Conservation (phyloP, 2,113 vertebrate genomes). For the Euleptes europaea region DNA sequence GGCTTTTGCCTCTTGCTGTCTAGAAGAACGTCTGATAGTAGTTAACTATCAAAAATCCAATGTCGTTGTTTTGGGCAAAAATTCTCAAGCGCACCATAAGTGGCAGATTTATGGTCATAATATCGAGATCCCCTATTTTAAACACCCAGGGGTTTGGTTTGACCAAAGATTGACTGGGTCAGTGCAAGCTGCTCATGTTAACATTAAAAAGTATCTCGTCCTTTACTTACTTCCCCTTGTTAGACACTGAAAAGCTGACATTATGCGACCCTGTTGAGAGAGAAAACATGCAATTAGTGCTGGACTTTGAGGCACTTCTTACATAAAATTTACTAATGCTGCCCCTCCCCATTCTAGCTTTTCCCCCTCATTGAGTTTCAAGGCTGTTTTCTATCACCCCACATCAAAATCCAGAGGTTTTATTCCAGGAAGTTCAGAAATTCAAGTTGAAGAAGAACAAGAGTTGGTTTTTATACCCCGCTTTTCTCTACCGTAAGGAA, state of each 20-base stretch:
- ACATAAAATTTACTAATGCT: neutral
- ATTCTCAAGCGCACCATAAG: too few relatives aligned
- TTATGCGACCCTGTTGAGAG: conserved; percentile 76
- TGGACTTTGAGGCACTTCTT: accelerated
- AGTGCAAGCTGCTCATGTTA: neutral
- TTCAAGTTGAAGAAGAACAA: too few relatives aligned
- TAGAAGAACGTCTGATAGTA: too few relatives aligned
- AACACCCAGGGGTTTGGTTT: too few relatives aligned
- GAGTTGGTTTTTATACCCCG: too few relatives aligned
- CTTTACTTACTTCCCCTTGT: conserved; percentile 80
- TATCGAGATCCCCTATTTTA: too few relatives aligned
- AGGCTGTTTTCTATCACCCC: neutral
- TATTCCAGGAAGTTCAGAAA: neutral
- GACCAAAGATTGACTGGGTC: too few relatives aligned
- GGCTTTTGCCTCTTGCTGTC: too few relatives aligned
- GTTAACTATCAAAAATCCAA: too few relatives aligned
- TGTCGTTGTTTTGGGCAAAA: too few relatives aligned
- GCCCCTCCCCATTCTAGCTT: neutral
- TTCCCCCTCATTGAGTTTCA: neutral
- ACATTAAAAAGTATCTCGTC: accelerated
- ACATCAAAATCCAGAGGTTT: neutral
- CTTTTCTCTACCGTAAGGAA: too few relatives aligned
- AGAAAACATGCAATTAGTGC: conserved; percentile 31
- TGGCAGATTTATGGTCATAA: too few relatives aligned
- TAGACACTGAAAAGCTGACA: conserved; percentile 74